Evolutionary conservation across 2,888 invertebrate genomes (phyloP).

Genomic region (Latrodectus hesperus): DNA sequence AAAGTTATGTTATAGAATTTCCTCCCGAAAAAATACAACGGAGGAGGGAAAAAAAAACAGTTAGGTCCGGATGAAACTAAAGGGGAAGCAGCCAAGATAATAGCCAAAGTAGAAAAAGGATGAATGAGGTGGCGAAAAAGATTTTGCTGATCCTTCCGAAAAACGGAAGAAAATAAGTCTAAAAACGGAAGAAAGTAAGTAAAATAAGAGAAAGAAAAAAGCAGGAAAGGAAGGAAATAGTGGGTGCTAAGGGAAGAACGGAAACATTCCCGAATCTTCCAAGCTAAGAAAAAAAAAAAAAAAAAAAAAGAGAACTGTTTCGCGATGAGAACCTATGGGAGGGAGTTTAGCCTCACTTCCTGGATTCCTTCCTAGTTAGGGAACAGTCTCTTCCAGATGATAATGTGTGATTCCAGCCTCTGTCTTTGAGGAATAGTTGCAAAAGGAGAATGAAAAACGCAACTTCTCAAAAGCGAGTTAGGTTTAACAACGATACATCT

Average conservation of each 20-base stretch:
- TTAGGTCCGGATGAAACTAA: conserved; percentile 26
- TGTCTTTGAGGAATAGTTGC: not conserved
- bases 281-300: conserved; percentile 6
- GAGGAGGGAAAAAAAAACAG: conserved; percentile 6
- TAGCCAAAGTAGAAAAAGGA: conserved; percentile 33
- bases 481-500: no score
- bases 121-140: conserved; percentile 52
- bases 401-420: conserved; percentile 52
- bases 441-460: no score
- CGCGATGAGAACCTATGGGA: conserved; percentile 48
- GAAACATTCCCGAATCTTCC: conserved; percentile 54
- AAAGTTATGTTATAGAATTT: not conserved
- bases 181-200: conserved; percentile 34
- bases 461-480: no score
- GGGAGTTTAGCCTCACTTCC: conserved; percentile 39
- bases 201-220: conserved; percentile 49
- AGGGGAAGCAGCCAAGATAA: conserved; percentile 40
- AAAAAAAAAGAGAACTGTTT: not conserved
- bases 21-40: not conserved
- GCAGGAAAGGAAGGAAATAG: conserved; percentile 63
- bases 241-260: conserved; percentile 51
- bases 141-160: conserved; percentile 62
- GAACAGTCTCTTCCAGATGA: conserved; percentile 49
- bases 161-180: conserved; percentile 31
- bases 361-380: conserved; percentile 60